Conservation (phyloP, 2,888 invertebrate genomes). For the Orthonevra nobilis region DNA sequence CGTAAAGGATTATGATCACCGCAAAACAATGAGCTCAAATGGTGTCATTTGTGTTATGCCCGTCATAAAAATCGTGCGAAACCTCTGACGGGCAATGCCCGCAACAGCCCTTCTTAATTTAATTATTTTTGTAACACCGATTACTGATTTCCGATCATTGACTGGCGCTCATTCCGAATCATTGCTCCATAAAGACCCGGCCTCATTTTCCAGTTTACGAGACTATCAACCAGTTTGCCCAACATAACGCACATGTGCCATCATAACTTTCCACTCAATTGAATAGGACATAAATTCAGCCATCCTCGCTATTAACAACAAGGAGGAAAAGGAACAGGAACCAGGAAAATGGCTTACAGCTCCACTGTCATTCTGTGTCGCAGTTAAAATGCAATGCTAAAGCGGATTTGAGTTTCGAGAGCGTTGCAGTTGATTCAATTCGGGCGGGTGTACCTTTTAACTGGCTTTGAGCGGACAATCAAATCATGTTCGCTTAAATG, state of each 20-base stretch:
- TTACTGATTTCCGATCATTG: conserved; percentile 40
- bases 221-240: conserved; percentile 6
- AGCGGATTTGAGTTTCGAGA: conserved; percentile 8
- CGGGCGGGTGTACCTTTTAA: neutral
- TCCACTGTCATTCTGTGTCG: neutral
- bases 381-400: neutral
- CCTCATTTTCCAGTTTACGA: conserved; percentile 33
- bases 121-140: conserved; percentile 20
- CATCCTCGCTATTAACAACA: conserved; percentile 14
- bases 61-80: conserved; percentile 2
- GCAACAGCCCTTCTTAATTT: conserved; percentile 43
- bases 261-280: conserved; percentile 39
- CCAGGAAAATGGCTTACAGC: neutral
- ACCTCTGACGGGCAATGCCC: neutral
- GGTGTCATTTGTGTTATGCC: too few species aligned
- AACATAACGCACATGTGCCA: conserved; percentile 1
- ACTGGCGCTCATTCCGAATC: conserved; percentile 42
- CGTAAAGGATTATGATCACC: too few species aligned
- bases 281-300: conserved; percentile 6
- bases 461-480: conserved; percentile 46
- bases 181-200: conserved; percentile 47
- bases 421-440: conserved; percentile 16
- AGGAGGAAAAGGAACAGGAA: neutral
- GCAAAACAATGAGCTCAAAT: too few species aligned
- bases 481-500: conserved; percentile 28